Base-by-base conservation (phyloP, 1,140 invertebrate genomes). In the Lordiphosa stackelbergi region DNA sequence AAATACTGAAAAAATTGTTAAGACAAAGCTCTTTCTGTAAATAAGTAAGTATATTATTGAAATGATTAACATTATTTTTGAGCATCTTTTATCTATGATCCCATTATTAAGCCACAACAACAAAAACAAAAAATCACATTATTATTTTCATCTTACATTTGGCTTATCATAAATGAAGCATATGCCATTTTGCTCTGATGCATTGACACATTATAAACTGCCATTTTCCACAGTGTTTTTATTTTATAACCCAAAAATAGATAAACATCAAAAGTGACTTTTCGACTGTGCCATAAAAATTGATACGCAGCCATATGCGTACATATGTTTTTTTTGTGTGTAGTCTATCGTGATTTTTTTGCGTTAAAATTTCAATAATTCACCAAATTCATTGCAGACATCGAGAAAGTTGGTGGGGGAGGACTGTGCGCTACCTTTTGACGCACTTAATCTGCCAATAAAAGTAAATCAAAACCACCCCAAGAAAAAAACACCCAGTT, bases 381-480 rank as follows among this genome's bases (percentile, higher is more conserved):
- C 55, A 51, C n/a, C 40, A 64, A 58, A 71, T 55, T 53, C 49
- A 65, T 49, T 49, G 56, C 45, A 49, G 58, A 69, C 46, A 56
- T 43, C n/a, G 13, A 31, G 4, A 12, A 57, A 43, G 31, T n/a
- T 31, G 60, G 24, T 16, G 37, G 35, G 52, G 56, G 55, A 16
- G 34, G 34, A 35, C 52, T 5, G 35, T 54, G 53, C 78, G 77
- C 58, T 83, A 83, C 77, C 77, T 81, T 81, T 77, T 83, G 73
- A 73, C 64, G 75, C 71, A 64, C 69, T 78, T 85, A 85, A 85
- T 83, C 75, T 85, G 83, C 73, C 83, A 85, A 85, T 85, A 85
- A 85, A 85, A 85, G 83, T 85, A 85, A 85, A 85, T 85, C 83
- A 85, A 85, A 75, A 85, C 73, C 66, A 74, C 57, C 75, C 70